Evolutionary conservation across 2,797 vertebrate species (phyloP), one percentile per base, ranked within the genome.

Genomic region (Sphenopsis melanotis): DNA sequence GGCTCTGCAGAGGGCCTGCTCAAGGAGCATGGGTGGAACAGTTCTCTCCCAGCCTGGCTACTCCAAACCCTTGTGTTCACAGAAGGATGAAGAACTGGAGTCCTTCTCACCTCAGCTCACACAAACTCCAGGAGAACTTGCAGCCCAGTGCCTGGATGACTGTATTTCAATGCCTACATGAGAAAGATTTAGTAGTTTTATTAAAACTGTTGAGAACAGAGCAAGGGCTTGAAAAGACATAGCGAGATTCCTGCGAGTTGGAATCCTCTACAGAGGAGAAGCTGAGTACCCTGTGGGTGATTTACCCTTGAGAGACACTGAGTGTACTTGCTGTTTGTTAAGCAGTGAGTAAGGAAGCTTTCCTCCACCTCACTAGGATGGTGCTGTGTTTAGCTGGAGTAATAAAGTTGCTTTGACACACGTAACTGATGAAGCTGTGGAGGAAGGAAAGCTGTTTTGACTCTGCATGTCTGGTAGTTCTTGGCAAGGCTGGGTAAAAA

Each of bases 331-430:
- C 70, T 56, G 52, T 74, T 90, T 50, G 55, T 59, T 37, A 69
- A 44, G 76, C 79, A 77, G 72, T 70, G 83, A 92, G 47, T 77
- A 74, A 81, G 68, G 82, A 94, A 87, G 55, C 42, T n/a, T 83
- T 42, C 57, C 4, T 6, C 39, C 37, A 83, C 1, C 0, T 75
- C 6, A 0, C 52, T 64, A 36, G 37, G 52, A 57, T n/a, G 64
- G 80, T 11, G 37, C 61, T 0, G 6, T 86, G 90, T 76, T 92
- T 75, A 86, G 66, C 55, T 69, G 72, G 70, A 83, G 76, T 32
- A 71, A 86, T 72, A 44, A 91, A 88, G 90, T 37, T 94, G 95
- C 91, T 96, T 91, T 96, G 95, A 96, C 94, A 95, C 80, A 49
- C 1, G 8, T 49, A 93, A 56, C 49, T 42, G 75, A 65, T 55